Evolutionary conservation across 2,797 vertebrate genomes (phyloP).

Genomic region (Tapera naevia): DNA sequence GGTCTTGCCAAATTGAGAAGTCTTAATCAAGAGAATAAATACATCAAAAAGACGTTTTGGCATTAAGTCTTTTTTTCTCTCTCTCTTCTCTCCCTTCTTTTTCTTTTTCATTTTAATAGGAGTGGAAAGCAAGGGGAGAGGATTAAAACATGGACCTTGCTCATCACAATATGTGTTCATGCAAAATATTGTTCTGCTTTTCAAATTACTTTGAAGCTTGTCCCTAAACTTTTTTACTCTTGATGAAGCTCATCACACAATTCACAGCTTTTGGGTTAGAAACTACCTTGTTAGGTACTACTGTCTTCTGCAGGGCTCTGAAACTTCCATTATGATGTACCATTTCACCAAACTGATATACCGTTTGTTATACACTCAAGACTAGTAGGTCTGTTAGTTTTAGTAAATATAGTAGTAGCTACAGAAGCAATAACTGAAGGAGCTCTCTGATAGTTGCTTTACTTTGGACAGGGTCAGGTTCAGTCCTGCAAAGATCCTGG

Average conservation of each 20-base stretch:
- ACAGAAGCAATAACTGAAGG: neutral
- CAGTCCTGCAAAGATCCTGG: neutral
- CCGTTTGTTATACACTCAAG: neutral
- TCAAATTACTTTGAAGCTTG: neutral
- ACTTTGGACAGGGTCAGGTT: neutral
- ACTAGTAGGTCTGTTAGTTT: neutral
- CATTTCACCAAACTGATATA: neutral
- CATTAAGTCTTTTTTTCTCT: neutral
- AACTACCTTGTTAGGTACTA: neutral
- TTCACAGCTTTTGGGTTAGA: neutral
- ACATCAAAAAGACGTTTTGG: constrained; percentile 64
- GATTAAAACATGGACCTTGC: constrained; percentile 1
- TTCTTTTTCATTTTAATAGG: neutral
- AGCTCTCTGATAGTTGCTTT: neutral
- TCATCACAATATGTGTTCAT: neutral
- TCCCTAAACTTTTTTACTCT: neutral
- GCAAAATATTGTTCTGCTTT: neutral
- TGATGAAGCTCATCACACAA: neutral
- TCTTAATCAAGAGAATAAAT: constrained; percentile 64
- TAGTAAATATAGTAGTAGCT: neutral
- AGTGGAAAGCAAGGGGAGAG: neutral
- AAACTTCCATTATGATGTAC: neutral
- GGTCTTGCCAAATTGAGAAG: constrained; percentile 68
- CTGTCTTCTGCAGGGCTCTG: neutral
- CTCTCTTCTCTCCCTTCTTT: neutral